phyloP scores from a whole-genome alignment of 2,113 vertebrate genomes.

The Emydura subglobosa region DNA sequence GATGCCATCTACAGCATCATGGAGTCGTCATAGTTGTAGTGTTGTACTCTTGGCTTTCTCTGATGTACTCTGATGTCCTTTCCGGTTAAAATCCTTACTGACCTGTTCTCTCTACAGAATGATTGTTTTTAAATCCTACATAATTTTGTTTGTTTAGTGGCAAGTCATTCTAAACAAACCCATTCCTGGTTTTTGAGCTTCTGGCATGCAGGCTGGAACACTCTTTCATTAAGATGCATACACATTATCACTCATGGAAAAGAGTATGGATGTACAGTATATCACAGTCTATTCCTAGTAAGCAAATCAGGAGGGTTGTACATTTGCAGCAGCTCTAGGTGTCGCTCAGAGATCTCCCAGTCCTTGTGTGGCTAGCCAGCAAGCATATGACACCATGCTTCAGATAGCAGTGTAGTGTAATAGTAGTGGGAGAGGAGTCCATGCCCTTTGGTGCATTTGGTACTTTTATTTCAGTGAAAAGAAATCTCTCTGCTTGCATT shows the following conservation, averaged over 20 bases:
- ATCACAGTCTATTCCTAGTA: neutral
- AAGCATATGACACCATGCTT: neutral
- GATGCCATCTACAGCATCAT: neutral
- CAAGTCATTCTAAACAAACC: neutral
- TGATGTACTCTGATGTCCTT: neutral
- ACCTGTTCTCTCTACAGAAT: neutral
- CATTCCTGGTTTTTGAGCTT: neutral
- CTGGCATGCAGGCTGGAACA: too few relatives aligned
- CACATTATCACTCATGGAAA: accelerated
- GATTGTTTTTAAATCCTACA: neutral
- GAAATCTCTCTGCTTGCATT: neutral
- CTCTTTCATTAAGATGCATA: neutral
- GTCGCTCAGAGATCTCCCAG: neutral
- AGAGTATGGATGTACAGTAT: neutral
- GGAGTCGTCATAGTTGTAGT: neutral
- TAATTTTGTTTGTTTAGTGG: neutral
- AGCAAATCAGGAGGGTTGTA: neutral
- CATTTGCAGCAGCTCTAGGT: neutral
- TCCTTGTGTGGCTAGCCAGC: neutral
- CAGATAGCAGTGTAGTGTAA: neutral
- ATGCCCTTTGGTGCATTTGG: neutral
- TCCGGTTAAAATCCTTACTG: neutral
- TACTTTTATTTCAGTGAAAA: neutral
- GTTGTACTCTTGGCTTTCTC: neutral
- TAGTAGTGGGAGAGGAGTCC: neutral